These are phyloP conservation scores for Amia ocellicauda DNA, from an alignment of 2,113 vertebrate genomes.

Conservation along the genomic window DNA sequence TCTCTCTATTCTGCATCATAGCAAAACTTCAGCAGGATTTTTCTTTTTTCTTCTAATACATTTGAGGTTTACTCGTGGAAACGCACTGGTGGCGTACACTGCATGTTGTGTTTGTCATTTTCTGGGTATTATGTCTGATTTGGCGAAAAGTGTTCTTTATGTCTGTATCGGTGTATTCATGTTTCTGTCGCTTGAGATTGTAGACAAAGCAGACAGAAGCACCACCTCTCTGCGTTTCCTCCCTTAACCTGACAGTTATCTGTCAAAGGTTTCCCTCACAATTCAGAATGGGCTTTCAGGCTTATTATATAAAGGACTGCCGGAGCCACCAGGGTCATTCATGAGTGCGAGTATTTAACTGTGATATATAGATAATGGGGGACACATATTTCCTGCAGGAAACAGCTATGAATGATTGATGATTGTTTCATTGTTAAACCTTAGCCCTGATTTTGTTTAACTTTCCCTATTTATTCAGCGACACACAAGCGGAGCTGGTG, in stretches of 20 bases:
- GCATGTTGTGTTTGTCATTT: not conserved
- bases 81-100: too few species aligned
- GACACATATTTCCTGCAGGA: slow-evolving; percentile 60
- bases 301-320: slow-evolving; percentile 33
- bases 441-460: slow-evolving; percentile 54
- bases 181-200: slow-evolving; percentile 4
- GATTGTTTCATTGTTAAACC: slow-evolving; percentile 59
- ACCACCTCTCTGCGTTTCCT: slow-evolving; percentile 25
- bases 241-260: slow-evolving; percentile 19
- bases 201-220: not conserved
- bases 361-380: slow-evolving; percentile 41
- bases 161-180: slow-evolving; percentile 28
- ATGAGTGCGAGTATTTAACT: slow-evolving; percentile 33
- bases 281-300: slow-evolving; percentile 15
- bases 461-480: slow-evolving; percentile 44
- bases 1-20: not conserved
- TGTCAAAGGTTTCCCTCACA: slow-evolving; percentile 28
- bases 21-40: not conserved
- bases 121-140: slow-evolving; percentile 9
- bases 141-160: too few species aligned
- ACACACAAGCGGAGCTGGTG: slow-evolving; percentile 38
- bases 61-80: too few species aligned
- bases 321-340: slow-evolving; percentile 30
- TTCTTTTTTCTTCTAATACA: not conserved
- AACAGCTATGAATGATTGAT: slow-evolving; percentile 58